phyloP scores from a whole-genome alignment of 2,113 vertebrate species.

The Mesitornis unicolor region DNA sequence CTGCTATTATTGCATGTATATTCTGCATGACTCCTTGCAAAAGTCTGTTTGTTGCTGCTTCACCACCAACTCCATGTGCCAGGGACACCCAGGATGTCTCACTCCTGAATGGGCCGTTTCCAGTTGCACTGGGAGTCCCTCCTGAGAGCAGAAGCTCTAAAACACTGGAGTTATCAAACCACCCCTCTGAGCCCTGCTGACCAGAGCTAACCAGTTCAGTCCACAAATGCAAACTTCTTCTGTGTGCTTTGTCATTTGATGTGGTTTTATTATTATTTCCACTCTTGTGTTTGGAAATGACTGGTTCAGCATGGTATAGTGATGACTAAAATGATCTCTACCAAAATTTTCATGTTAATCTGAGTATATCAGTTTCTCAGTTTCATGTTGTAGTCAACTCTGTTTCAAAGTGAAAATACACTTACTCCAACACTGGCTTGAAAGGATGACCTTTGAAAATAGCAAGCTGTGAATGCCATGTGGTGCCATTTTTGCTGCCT shows the following conservation, averaged over 20 bases:
- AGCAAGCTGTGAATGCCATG: background rate
- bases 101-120: background rate
- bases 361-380: background rate
- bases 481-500: background rate
- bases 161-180: rapidly evolving
- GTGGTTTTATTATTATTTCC: background rate
- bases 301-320: rapidly evolving
- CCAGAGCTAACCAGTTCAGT: background rate
- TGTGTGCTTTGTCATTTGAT: background rate
- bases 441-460: background rate
- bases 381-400: background rate
- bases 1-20: background rate
- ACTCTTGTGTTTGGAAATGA: background rate
- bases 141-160: background rate
- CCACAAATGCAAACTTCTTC: background rate
- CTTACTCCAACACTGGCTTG: background rate
- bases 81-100: background rate
- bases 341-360: background rate
- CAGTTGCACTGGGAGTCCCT: background rate
- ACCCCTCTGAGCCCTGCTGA: rapidly evolving
- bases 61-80: background rate
- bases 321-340: background rate
- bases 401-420: background rate
- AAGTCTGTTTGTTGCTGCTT: background rate
- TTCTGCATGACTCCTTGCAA: background rate